A percentile compares a stretch with the other conserved stretches of the same genome.
Evolutionary conservation across 2,888 invertebrate genomes (phyloP).

Genomic region (Ophion ellenae): DNA sequence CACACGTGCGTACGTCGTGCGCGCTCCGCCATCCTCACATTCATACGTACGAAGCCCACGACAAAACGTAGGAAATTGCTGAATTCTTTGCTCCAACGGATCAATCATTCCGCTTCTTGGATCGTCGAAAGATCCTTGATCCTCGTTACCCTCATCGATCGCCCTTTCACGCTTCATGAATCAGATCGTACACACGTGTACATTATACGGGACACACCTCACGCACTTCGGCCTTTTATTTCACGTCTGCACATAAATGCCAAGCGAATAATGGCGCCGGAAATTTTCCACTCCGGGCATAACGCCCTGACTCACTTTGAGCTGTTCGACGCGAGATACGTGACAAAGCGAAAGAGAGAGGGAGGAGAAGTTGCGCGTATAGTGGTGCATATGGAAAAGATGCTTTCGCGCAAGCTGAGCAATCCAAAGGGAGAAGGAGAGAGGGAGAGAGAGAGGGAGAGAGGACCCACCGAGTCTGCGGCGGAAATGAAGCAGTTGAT

Average conservation of each 20-base stretch:
- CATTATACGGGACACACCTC: not conserved
- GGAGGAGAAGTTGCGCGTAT: constrained; percentile 7
- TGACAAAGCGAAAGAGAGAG: constrained; percentile 18
- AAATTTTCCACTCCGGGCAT: constrained; percentile 48
- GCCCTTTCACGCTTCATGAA: not conserved
- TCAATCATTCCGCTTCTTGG: constrained; percentile 31
- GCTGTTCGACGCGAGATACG: constrained; percentile 28
- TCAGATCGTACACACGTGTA: not conserved
- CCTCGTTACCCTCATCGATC: constrained; percentile 14
- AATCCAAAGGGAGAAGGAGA: constrained; percentile 1
- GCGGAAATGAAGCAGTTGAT: constrained; percentile 83
- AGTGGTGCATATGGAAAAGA: constrained; percentile 46
- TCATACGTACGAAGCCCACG: not conserved
- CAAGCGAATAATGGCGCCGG: constrained; percentile 9
- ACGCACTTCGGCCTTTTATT: not conserved
- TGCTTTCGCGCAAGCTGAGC: constrained; percentile 57
- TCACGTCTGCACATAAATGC: constrained; percentile 17
- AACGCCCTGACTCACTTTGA: constrained; percentile 33
- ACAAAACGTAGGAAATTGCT: constrained; percentile 54
- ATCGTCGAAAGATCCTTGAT: constrained; percentile 7
- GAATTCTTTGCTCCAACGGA: constrained; percentile 50
- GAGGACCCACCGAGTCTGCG: constrained; percentile 77
- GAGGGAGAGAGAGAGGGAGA: constrained; percentile 24
- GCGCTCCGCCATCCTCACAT: not conserved
- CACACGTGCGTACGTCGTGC: constrained; percentile 9